Conservation (phyloP, 2,797 vertebrate genomes). For the Platalea minor region DNA sequence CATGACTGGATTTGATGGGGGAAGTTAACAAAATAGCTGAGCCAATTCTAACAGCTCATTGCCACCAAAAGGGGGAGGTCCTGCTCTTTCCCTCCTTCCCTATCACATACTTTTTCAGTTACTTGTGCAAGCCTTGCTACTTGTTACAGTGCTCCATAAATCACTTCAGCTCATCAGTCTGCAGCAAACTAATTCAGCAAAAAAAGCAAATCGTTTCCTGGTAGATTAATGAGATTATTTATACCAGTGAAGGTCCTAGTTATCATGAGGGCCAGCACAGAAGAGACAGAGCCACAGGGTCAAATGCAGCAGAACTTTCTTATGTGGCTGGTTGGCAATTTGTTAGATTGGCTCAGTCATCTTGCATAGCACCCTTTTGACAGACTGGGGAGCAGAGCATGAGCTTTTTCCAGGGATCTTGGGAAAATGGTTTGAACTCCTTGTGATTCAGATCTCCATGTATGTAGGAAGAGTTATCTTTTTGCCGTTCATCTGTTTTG, state of each 20-base stretch:
- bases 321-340: not conserved
- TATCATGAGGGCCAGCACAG: not conserved
- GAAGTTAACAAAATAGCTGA: not conserved
- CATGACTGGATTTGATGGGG: not conserved
- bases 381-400: not conserved
- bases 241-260: not conserved
- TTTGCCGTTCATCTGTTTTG: not conserved
- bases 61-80: not conserved
- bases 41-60: not conserved
- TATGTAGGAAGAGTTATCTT: not conserved
- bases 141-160: not conserved
- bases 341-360: not conserved
- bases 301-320: not conserved
- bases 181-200: not conserved
- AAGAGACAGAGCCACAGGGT: not conserved
- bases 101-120: not conserved
- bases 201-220: not conserved
- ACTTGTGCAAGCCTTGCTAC: not conserved
- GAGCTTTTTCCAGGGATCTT: not conserved
- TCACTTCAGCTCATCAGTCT: not conserved
- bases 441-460: not conserved
- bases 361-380: not conserved
- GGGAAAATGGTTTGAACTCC: not conserved
- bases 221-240: not conserved
- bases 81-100: not conserved